A percentile compares a stretch with the other conserved stretches of the same genome.
These are phyloP conservation scores for Verasper variegatus DNA, from an alignment of 2,113 vertebrate genomes.

Conservation along the genomic window DNA sequence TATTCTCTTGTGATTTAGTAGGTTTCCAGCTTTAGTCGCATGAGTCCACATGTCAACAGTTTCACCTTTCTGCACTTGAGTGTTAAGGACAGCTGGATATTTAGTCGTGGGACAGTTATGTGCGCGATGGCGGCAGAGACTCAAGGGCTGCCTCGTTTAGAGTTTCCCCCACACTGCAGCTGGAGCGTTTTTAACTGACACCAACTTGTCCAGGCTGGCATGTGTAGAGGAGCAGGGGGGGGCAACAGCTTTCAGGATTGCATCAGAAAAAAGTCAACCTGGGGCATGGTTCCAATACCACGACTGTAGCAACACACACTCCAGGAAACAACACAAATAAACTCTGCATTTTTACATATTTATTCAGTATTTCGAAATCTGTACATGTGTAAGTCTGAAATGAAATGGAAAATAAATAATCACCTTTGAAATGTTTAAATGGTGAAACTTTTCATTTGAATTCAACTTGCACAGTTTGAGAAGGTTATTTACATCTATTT, in stretches of 20 bases:
- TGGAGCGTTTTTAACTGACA: slow-evolving; percentile 51
- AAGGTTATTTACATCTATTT: slow-evolving; percentile 36
- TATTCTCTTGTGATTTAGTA: slow-evolving; percentile 3
- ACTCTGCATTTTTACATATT: slow-evolving; percentile 45
- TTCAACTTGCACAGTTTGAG: slow-evolving; percentile 13
- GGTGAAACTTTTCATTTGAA: slow-evolving; percentile 2
- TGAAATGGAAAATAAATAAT: slow-evolving; percentile 7
- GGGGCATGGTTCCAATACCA: background rate
- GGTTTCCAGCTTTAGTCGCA: slow-evolving; percentile 38
- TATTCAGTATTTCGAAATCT: slow-evolving; percentile 48
- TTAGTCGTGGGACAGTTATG: slow-evolving; percentile 50
- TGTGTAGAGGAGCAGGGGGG: slow-evolving; percentile 21
- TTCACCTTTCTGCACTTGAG: slow-evolving; percentile 66
- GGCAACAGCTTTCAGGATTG: slow-evolving; percentile 25
- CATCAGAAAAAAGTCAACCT: slow-evolving; percentile 48
- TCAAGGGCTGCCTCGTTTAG: slow-evolving; percentile 44
- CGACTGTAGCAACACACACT: slow-evolving; percentile 1
- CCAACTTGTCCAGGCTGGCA: background rate
- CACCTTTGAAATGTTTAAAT: slow-evolving; percentile 9
- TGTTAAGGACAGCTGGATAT: slow-evolving; percentile 68
- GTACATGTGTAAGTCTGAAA: slow-evolving; percentile 13
- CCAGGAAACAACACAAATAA: slow-evolving; percentile 50
- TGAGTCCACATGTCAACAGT: slow-evolving; percentile 34
- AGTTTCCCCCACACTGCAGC: slow-evolving; percentile 67
- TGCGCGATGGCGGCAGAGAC: slow-evolving; percentile 17